Conservation (phyloP, 2,888 invertebrate genomes). For the Synanthedon vespiformis region DNA sequence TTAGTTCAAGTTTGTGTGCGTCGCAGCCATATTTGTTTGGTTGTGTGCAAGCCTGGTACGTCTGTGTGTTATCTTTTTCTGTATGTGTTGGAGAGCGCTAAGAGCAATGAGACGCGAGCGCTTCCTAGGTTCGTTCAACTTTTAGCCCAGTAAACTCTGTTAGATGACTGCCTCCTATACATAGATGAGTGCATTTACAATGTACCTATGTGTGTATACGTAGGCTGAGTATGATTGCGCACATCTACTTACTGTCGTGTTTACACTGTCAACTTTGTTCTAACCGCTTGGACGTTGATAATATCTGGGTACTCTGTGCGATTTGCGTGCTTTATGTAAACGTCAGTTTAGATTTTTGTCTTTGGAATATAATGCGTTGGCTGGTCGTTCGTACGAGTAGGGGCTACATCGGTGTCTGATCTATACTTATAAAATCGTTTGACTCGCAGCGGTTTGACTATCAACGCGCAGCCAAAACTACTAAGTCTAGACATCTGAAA, state of each 20-base stretch:
- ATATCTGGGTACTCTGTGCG: background rate
- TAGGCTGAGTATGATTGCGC: constrained; percentile 1
- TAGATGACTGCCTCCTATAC: constrained; percentile 34
- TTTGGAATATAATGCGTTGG: no score
- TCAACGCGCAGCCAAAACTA: no score
- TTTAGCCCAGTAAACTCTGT: constrained; percentile 70
- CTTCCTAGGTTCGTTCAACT: constrained; percentile 67
- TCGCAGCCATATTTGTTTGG: constrained; percentile 40
- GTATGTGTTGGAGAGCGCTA: constrained; percentile 45
- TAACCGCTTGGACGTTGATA: constrained; percentile 10
- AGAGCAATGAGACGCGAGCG: constrained; percentile 54
- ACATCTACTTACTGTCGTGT: constrained; percentile 17
- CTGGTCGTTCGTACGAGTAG: no score
- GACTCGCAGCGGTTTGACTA: no score
- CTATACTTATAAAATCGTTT: no score
- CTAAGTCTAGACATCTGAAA: no score
- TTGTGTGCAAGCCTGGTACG: constrained; percentile 21
- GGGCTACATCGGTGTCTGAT: no score
- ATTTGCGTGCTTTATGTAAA: background rate
- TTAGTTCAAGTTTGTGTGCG: constrained; percentile 48
- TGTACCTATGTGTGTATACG: background rate
- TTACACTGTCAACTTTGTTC: constrained; percentile 39
- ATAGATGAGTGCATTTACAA: constrained; percentile 18
- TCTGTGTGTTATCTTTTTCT: constrained; percentile 23
- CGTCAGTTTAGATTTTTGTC: background rate